A percentile compares a stretch with the other conserved stretches of the same genome.
Conservation (phyloP, 2,797 vertebrate genomes). For the Gymnothorax reevesii region DNA sequence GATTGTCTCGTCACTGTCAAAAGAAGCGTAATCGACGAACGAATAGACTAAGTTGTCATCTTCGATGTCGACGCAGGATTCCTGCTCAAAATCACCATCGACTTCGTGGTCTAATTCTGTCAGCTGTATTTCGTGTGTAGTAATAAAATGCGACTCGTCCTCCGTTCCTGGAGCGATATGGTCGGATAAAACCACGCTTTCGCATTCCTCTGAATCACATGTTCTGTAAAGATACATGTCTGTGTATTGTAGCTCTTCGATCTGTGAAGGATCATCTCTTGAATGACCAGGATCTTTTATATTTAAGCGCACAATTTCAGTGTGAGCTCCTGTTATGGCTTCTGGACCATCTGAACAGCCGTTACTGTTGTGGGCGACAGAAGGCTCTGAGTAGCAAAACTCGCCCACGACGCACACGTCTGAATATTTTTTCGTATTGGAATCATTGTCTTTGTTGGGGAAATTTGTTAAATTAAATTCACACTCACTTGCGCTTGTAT, state of each 20-base stretch:
- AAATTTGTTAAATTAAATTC: conserved; percentile 36
- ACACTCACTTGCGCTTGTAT: conserved; percentile 38
- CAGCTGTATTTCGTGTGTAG: conserved; percentile 95
- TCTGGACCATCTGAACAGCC: conserved; percentile 47
- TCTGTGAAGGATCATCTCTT: conserved; percentile 73
- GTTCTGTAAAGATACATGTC: conserved; percentile 77
- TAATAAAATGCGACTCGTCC: conserved; percentile 92
- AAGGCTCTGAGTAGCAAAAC: conserved; percentile 45
- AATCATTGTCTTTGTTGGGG: conserved; percentile 38
- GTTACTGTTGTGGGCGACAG: conserved; percentile 44
- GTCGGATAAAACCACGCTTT: conserved; percentile 63
- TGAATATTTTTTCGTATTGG: conserved; percentile 31
- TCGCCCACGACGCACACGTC: conserved; percentile 44
- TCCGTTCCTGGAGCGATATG: conserved; percentile 59
- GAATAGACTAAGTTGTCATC: conserved; percentile 93
- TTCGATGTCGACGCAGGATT: conserved; percentile 88
- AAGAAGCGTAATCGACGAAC: conserved; percentile 93
- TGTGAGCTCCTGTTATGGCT: conserved; percentile 50
- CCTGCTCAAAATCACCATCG: conserved; percentile 84
- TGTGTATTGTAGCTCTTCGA: conserved; percentile 76
- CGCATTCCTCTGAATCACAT: conserved; percentile 61
- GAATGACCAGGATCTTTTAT: conserved; percentile 43
- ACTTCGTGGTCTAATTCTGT: conserved; percentile 93
- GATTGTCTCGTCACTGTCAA: conserved; percentile 83
- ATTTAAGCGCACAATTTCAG: conserved; percentile 51